phyloP scores from a whole-genome alignment of 2,888 invertebrate species.

The Polydrusus pterygomalis region DNA sequence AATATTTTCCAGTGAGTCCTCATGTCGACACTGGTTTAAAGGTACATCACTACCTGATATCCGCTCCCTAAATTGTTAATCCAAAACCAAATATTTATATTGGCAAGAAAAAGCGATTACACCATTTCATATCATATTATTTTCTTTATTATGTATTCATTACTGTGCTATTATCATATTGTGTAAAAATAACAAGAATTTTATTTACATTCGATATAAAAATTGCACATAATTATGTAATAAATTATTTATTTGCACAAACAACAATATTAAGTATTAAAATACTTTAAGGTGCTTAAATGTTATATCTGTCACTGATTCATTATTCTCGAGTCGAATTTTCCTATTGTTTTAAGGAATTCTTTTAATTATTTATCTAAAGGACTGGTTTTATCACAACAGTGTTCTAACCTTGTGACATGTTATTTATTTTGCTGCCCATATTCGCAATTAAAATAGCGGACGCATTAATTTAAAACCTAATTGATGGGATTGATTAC shows the following conservation, averaged over 20 bases:
- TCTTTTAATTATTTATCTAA: background rate
- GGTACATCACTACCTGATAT: no score
- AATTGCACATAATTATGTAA: background rate
- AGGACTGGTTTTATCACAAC: background rate
- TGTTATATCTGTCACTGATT: background rate
- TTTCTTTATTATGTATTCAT: background rate
- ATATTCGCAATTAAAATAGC: slow-evolving; percentile 3
- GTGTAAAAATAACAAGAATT: background rate
- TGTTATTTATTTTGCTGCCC: background rate
- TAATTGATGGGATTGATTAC: background rate
- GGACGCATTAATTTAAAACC: background rate
- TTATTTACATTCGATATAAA: background rate
- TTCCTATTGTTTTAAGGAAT: background rate
- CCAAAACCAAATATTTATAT: no score
- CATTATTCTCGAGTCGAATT: background rate
- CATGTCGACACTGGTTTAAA: no score
- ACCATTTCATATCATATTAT: no score
- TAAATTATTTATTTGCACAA: background rate
- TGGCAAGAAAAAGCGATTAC: no score
- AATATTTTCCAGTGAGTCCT: no score
- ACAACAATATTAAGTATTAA: slow-evolving; percentile 1
- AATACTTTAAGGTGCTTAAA: background rate
- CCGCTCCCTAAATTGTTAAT: no score
- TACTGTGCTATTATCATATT: background rate
- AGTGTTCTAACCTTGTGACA: slow-evolving; percentile 1